Percentiles rank a stretch among this genome's conserved stretches.
These are phyloP conservation scores for Alcis repandata DNA, from an alignment of 2,888 invertebrate genomes.

Conservation along the genomic window DNA sequence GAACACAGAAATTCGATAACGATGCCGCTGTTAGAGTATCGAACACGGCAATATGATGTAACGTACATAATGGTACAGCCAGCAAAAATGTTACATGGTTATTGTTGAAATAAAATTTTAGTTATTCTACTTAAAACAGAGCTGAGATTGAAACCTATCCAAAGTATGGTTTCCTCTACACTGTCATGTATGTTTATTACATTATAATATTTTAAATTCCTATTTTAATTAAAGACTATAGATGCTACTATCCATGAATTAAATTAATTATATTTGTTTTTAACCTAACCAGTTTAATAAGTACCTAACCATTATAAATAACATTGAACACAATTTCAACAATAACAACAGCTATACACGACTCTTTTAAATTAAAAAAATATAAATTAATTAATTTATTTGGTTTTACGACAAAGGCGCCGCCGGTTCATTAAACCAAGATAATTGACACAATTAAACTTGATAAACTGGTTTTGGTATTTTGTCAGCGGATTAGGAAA, in stretches of 20 bases:
- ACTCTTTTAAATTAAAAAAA: slow-evolving; percentile 1
- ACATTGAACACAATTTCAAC: not conserved
- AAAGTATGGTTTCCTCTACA: too few species aligned
- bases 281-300: too few species aligned
- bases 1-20: slow-evolving; percentile 28
- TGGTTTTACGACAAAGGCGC: slow-evolving; percentile 13
- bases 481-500: slow-evolving; percentile 8
- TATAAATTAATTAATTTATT: slow-evolving; percentile 12
- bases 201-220: too few species aligned
- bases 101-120: too few species aligned
- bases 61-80: slow-evolving; percentile 1
- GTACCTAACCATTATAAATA: too few species aligned
- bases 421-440: slow-evolving; percentile 28
- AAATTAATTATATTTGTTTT: too few species aligned
- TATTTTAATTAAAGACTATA: too few species aligned
- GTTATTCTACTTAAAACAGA: too few species aligned
- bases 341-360: too few species aligned
- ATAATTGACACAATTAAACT: slow-evolving; percentile 21
- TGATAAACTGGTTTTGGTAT: slow-evolving; percentile 16
- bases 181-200: too few species aligned
- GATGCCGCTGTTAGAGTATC: slow-evolving; percentile 9
- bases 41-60: slow-evolving; percentile 12
- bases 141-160: too few species aligned
- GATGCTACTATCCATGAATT: too few species aligned
- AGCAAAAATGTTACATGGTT: not conserved